These are phyloP conservation scores for Sciurus carolinensis DNA, from an alignment of 2,797 vertebrate genomes.

Conservation along the genomic window DNA sequence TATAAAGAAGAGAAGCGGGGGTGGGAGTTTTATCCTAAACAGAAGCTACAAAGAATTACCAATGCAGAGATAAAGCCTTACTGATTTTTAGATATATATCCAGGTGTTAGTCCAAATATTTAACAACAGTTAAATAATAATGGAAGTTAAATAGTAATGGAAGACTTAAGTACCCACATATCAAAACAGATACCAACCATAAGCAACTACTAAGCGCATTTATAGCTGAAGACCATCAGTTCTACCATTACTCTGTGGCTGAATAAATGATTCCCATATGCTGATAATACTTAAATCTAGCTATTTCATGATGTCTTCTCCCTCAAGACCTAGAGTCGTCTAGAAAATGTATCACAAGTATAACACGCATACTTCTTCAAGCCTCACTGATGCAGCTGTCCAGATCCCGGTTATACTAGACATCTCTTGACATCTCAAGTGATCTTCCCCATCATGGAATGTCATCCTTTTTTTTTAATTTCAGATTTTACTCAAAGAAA, in stretches of 20 bases:
- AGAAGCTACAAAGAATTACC: not conserved
- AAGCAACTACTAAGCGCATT: not conserved
- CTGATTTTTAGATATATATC: not conserved
- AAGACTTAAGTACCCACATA: not conserved
- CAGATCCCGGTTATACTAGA: not conserved
- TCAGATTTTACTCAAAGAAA: conserved; percentile 37
- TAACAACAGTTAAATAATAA: not conserved
- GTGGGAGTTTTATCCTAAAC: not conserved
- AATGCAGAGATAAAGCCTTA: not conserved
- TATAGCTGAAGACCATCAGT: not conserved
- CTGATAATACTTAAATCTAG: not conserved
- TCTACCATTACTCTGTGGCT: not conserved
- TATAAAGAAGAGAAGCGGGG: not conserved
- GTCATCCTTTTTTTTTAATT: not conserved
- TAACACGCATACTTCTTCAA: not conserved
- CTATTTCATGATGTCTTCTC: not conserved
- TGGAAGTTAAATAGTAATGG: no score
- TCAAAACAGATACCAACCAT: not conserved
- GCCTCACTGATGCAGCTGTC: not conserved
- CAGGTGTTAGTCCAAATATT: not conserved
- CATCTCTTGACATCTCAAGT: conserved; percentile 4
- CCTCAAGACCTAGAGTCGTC: not conserved
- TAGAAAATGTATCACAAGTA: not conserved
- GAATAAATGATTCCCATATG: not conserved
- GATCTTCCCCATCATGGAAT: not conserved